phyloP scores from a whole-genome alignment of 1,140 invertebrate genomes.

The Macrobrachium nipponense region DNA sequence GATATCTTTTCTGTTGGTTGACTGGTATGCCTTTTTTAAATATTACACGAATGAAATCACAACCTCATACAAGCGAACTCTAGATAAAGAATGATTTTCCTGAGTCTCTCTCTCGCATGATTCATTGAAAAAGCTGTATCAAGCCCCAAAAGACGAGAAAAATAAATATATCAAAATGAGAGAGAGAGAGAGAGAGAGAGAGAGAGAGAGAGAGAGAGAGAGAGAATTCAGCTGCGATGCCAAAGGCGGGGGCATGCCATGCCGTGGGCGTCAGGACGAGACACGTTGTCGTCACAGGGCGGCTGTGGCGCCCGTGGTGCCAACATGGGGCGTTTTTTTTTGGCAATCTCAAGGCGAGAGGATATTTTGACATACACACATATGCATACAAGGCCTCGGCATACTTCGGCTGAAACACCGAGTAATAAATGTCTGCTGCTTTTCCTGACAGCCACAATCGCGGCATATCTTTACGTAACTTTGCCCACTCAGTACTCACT shows the following conservation, averaged over 20 bases:
- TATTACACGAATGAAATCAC: too few species aligned
- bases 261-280: slow-evolving; percentile 29
- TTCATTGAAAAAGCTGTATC: background rate
- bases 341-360: slow-evolving; percentile 7
- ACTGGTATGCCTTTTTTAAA: too few species aligned
- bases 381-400: background rate
- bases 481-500: too few species aligned
- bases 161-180: background rate
- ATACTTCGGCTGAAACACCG: background rate
- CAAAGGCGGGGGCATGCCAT: background rate
- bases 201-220: slow-evolving; percentile 22
- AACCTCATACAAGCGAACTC: too few species aligned
- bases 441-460: too few species aligned
- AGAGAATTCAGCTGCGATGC: slow-evolving; percentile 1
- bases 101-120: too few species aligned
- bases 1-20: too few species aligned
- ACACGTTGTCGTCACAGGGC: slow-evolving; percentile 19
- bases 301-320: slow-evolving; percentile 24
- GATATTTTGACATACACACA: too few species aligned
- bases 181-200: slow-evolving; percentile 24
- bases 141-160: background rate
- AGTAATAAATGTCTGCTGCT: too few species aligned
- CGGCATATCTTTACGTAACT: too few species aligned
- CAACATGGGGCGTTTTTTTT: slow-evolving; percentile 21
- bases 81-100: too few species aligned